phyloP scores from a whole-genome alignment of 2,797 vertebrate genomes.

The Ctenosaura bakeri region DNA sequence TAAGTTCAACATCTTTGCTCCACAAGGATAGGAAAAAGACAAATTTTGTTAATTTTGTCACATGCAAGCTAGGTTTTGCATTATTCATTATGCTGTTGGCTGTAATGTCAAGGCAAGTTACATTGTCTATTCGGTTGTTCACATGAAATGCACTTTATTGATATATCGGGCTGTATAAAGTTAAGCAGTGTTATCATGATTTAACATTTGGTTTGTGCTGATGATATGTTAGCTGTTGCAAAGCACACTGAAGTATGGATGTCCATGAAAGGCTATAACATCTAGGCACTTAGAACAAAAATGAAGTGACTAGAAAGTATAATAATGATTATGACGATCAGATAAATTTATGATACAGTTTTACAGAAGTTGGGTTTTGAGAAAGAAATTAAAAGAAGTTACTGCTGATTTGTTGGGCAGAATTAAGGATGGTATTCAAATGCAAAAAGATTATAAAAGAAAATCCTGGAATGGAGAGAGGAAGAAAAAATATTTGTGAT shows the following conservation, averaged over 20 bases:
- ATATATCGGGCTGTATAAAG: background rate
- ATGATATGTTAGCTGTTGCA: background rate
- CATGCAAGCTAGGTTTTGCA: constrained; percentile 8
- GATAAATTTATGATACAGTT: background rate
- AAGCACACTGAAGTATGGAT: background rate
- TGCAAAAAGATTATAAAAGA: background rate
- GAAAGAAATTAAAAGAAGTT: background rate
- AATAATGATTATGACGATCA: background rate
- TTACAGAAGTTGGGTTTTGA: background rate
- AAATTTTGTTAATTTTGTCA: constrained; percentile 33
- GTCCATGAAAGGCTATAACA: background rate
- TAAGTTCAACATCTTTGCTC: constrained; percentile 24
- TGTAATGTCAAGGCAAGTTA: constrained; percentile 32
- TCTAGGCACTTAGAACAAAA: background rate
- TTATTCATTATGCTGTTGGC: constrained; percentile 58
- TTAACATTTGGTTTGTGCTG: background rate
- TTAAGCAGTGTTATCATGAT: background rate
- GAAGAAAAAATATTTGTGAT: no score
- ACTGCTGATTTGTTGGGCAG: background rate
- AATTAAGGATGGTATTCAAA: background rate
- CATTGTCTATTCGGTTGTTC: background rate
- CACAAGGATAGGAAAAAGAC: constrained; percentile 9
- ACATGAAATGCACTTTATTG: constrained; percentile 1
- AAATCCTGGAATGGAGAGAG: background rate
- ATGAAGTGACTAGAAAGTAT: background rate